These are phyloP conservation scores for Desoria tigrina DNA, from an alignment of 2,888 invertebrate species.

Conservation along the genomic window DNA sequence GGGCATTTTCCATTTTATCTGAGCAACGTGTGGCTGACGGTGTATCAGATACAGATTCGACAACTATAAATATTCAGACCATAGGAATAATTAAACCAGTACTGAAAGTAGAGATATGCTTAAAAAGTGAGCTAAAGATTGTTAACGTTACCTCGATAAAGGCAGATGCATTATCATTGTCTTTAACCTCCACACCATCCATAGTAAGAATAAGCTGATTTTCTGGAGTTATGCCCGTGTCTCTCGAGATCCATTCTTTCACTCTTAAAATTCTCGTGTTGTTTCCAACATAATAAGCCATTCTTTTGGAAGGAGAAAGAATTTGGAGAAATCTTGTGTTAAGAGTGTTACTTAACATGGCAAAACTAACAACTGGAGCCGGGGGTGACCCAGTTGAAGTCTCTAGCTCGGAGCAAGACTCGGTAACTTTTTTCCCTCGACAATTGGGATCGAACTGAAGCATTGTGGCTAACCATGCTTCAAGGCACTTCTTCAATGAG, in stretches of 20 bases:
- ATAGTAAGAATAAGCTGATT: slow-evolving; percentile 47
- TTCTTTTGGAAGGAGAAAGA: slow-evolving; percentile 34
- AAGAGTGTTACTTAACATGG: slow-evolving; percentile 42
- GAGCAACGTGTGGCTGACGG: slow-evolving; percentile 25
- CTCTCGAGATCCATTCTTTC: slow-evolving; percentile 37
- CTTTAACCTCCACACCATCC: slow-evolving; percentile 42
- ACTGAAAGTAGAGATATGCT: too few relatives aligned
- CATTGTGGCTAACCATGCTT: slow-evolving; percentile 50
- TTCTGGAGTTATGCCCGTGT: slow-evolving; percentile 33
- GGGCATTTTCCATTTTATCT: slow-evolving; percentile 37
- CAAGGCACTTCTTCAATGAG: slow-evolving; percentile 46
- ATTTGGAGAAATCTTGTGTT: slow-evolving; percentile 45
- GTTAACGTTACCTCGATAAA: slow-evolving; percentile 32
- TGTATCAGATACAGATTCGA: slow-evolving; percentile 41
- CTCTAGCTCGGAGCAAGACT: not conserved
- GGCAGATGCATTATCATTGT: slow-evolving; percentile 35
- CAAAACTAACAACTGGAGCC: slow-evolving; percentile 36
- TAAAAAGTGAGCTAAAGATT: not conserved
- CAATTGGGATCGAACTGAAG: slow-evolving; percentile 46
- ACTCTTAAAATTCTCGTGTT: slow-evolving; percentile 44
- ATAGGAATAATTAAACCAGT: too few relatives aligned
- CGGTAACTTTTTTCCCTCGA: slow-evolving; percentile 42
- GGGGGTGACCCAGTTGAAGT: slow-evolving; percentile 14
- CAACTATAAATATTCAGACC: slow-evolving; percentile 2
- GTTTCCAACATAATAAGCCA: slow-evolving; percentile 43